Percentiles rank a stretch among this genome's conserved stretches.
Evolutionary conservation across 2,888 invertebrate genomes (phyloP).

Genomic region (Noctua fimbriata): DNA sequence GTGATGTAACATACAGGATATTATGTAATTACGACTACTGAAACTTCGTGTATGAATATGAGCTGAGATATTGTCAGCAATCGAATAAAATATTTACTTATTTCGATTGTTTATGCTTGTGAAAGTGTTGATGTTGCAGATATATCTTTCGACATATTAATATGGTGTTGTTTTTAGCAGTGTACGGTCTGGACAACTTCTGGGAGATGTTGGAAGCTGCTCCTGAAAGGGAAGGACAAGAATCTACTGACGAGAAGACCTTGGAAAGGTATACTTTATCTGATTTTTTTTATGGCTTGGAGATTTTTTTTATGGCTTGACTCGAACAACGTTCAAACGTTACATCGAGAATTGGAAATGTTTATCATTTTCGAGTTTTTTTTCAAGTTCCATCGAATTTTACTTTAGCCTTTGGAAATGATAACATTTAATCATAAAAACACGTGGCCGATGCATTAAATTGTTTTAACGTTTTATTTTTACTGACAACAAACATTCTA

Average conservation of each 20-base stretch:
- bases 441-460: neutral
- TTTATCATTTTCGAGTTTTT: neutral
- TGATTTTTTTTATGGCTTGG: neutral
- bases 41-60: conserved; percentile 4
- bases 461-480: conserved; percentile 7
- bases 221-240: conserved; percentile 83
- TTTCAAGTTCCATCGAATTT: too few relatives aligned
- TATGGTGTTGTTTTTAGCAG: conserved; percentile 71
- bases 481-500: neutral
- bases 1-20: conserved; percentile 7
- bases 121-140: conserved; percentile 20
- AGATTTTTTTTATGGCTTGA: neutral
- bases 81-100: conserved; percentile 50
- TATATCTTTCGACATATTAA: conserved; percentile 20
- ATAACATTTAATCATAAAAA: neutral
- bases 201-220: conserved; percentile 85
- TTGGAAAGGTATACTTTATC: conserved; percentile 81
- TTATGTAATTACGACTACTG: conserved; percentile 9
- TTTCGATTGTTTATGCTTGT: conserved; percentile 54
- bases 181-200: conserved; percentile 87
- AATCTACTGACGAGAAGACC: conserved; percentile 81
- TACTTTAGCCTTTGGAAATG: neutral
- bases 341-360: neutral
- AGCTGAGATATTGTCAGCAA: conserved; percentile 22
- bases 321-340: too few relatives aligned